Evolutionary conservation across 2,888 invertebrate species (phyloP), one percentile per base, ranked within the genome.

Genomic region (Epirrhoe tristata): DNA sequence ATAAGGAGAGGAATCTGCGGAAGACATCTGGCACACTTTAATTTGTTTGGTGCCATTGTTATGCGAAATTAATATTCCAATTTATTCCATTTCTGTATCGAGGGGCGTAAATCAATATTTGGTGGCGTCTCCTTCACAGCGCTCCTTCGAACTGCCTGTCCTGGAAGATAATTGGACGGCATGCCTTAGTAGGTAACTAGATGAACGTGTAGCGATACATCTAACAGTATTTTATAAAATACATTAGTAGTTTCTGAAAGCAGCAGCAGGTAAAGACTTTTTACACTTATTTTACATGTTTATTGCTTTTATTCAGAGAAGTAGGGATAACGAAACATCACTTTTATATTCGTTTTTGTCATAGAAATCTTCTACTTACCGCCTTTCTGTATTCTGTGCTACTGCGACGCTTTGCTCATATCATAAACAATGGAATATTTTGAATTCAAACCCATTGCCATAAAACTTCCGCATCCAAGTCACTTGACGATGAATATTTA

Each of bases 1-100:
- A 87, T 84, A 82, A 79, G 84, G 77, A 75, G 78, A 76, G 79
- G 79, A 80, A 81, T 85, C 91, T 89, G 88, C 81, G 76, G 81
- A 83, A 85, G 91, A 91, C 93, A 93, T 91, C 93, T 92, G 91
- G 89, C 87, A 85, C 86, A 88, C 88, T 91, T 89, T 91, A 92
- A 93, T 92, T 93, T 92, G 91, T 91, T 90, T 88, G 89, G 86
- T 82, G 81, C 82, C 88, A 90, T 92, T 93, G 93, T 92, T 88
- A 87, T 89, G 90, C 89, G 84, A 88, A 92, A 93, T 93, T 93
- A 93, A 93, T 93, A 93, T 93, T 93, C 91, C 89, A 92, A 93
- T 92, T 92, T 92, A 93, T 93, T 93, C 92, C 89, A 89, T 88
- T 89, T 89, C 87, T 87, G 88, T 91, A 91, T 90, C 86, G 87